phyloP scores from a whole-genome alignment of 2,888 invertebrate genomes.

The Xylocampa areola region DNA sequence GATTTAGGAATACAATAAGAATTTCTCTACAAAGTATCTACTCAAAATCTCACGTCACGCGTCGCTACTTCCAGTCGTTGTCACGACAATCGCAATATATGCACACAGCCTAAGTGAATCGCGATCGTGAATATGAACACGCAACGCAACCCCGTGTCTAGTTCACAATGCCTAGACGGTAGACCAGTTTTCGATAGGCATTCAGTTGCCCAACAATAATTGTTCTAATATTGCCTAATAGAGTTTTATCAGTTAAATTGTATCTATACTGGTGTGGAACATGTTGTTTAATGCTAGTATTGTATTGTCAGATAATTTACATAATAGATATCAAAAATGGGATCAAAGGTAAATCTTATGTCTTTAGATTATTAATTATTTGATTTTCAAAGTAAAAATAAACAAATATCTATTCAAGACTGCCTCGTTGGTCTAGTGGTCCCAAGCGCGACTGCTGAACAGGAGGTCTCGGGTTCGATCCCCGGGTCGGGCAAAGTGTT shows the following conservation, averaged over 20 bases:
- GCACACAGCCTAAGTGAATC: slow-evolving; percentile 29
- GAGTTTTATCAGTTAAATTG: slow-evolving; percentile 38
- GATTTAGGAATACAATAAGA: no score
- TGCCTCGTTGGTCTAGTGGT: no score
- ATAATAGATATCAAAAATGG: background rate
- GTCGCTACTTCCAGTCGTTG: slow-evolving; percentile 6
- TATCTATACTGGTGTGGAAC: slow-evolving; percentile 18
- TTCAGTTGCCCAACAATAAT: slow-evolving; percentile 55
- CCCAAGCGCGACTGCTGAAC: no score
- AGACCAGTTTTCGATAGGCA: slow-evolving; percentile 59
- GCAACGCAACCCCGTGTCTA: slow-evolving; percentile 65
- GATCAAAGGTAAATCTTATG: no score
- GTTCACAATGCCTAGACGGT: slow-evolving; percentile 62
- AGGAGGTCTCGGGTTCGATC: no score
- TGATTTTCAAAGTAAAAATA: no score
- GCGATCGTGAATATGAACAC: slow-evolving; percentile 62
- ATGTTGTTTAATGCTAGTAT: slow-evolving; percentile 6
- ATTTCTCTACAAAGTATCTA: no score
- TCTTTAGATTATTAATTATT: no score
- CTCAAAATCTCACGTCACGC: no score
- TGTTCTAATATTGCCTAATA: slow-evolving; percentile 53
- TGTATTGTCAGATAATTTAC: slow-evolving; percentile 14
- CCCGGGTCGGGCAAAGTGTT: no score
- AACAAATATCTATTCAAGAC: no score
- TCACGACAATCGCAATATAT: slow-evolving; percentile 29